phyloP scores from a whole-genome alignment of 1,140 invertebrate species.

The Bemisia tabaci region DNA sequence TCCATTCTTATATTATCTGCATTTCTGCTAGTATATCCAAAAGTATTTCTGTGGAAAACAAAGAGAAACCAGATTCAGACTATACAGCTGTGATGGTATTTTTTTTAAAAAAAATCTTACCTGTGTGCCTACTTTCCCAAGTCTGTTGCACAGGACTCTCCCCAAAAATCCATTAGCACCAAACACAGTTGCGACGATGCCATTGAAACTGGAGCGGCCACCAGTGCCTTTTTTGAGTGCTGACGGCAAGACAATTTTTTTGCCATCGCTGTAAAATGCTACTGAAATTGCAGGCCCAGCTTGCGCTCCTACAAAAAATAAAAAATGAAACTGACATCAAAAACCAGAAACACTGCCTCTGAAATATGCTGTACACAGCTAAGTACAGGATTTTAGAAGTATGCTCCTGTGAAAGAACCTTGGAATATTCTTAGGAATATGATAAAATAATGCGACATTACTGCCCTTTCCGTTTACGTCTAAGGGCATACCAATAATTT shows the following conservation, averaged over 20 bases:
- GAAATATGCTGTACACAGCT: background rate
- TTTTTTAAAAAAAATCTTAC: conserved; percentile 37
- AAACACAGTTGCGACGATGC: conserved; percentile 93
- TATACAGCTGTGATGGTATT: no score
- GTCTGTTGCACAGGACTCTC: conserved; percentile 63
- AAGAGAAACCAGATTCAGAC: no score
- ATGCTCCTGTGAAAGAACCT: background rate
- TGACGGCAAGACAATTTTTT: conserved; percentile 33
- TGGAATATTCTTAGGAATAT: background rate
- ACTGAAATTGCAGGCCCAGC: background rate
- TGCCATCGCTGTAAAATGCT: background rate
- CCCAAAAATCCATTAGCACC: conserved; percentile 83
- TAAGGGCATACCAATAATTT: no score
- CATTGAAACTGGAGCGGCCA: conserved; percentile 90
- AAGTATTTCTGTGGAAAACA: no score
- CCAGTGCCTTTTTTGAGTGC: conserved; percentile 74
- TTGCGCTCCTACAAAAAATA: background rate
- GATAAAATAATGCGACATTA: background rate
- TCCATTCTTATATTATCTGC: no score
- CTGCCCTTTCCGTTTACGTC: background rate
- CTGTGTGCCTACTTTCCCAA: conserved; percentile 78
- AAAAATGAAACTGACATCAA: no score
- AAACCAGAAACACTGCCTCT: background rate
- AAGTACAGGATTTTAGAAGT: background rate
- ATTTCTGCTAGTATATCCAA: no score